Conservation (phyloP, 2,113 vertebrate species). For the Thermophis baileyi region DNA sequence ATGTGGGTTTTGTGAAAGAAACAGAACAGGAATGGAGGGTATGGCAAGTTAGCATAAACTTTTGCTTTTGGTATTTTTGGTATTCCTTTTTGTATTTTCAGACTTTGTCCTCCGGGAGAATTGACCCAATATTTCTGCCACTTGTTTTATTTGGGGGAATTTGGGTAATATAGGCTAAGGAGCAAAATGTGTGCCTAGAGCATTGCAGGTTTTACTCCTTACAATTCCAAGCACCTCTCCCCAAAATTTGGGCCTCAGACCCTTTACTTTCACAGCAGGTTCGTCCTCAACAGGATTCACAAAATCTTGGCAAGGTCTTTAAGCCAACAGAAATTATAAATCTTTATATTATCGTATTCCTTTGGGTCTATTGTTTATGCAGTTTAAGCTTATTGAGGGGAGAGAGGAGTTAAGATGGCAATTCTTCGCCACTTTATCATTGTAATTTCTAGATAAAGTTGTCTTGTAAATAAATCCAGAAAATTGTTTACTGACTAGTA, state of each 20-base stretch:
- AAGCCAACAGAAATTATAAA: not conserved
- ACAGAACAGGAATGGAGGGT: not conserved
- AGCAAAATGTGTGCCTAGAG: not conserved
- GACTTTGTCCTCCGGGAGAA: not conserved
- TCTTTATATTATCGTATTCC: not conserved
- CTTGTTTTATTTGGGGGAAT: not conserved
- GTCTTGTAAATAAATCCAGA: not conserved
- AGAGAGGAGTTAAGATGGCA: not conserved
- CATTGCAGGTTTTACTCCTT: not conserved
- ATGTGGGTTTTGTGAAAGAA: not conserved
- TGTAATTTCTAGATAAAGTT: not conserved
- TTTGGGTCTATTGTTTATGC: not conserved
- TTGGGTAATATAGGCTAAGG: not conserved
- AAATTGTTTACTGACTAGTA: not conserved
- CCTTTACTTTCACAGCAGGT: not conserved
- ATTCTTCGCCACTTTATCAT: not conserved
- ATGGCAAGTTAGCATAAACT: not conserved
- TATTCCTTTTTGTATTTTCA: not conserved
- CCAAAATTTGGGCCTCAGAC: not conserved
- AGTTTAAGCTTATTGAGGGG: not conserved
- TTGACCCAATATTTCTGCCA: not conserved
- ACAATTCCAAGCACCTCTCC: not conserved
- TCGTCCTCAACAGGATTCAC: not conserved
- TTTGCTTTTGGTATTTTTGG: not conserved
- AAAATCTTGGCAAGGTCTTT: not conserved